phyloP scores from a whole-genome alignment of 2,797 vertebrate species.

The Anolis apletophallus region DNA sequence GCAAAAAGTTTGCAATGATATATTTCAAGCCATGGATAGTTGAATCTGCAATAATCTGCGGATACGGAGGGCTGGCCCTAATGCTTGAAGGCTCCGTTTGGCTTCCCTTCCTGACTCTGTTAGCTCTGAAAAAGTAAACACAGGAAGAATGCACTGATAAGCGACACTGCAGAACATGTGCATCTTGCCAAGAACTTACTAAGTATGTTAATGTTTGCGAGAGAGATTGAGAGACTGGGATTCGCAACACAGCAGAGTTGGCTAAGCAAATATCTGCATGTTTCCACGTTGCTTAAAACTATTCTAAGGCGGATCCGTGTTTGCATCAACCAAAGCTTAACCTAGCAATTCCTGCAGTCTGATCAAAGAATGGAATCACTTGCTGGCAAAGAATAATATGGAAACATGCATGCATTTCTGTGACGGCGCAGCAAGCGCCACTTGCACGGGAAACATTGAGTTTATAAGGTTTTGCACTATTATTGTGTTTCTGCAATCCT shows the following conservation, averaged over 20 bases:
- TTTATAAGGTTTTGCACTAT: too few species aligned
- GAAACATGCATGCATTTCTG: too few species aligned
- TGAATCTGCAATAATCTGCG: too few species aligned
- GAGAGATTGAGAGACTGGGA: not conserved
- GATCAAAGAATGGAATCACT: not conserved
- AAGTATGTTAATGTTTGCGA: not conserved
- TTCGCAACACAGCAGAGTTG: not conserved
- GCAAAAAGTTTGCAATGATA: too few species aligned
- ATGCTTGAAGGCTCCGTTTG: not conserved
- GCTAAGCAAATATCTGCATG: not conserved
- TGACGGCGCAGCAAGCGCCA: too few species aligned
- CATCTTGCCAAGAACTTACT: not conserved
- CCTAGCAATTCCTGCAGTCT: not conserved
- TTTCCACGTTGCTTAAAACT: not conserved
- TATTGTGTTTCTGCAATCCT: too few species aligned
- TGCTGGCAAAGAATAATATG: not conserved
- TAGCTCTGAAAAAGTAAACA: constrained; percentile 1
- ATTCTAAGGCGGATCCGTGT: not conserved
- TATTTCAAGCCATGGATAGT: too few species aligned
- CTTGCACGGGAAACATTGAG: too few species aligned
- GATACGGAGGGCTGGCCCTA: too few species aligned
- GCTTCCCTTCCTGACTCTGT: not conserved
- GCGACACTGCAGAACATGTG: not conserved
- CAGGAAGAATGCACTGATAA: not conserved
- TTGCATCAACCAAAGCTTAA: not conserved